phyloP scores from a whole-genome alignment of 2,888 invertebrate genomes.

The Ommatoiulus sabulosus region DNA sequence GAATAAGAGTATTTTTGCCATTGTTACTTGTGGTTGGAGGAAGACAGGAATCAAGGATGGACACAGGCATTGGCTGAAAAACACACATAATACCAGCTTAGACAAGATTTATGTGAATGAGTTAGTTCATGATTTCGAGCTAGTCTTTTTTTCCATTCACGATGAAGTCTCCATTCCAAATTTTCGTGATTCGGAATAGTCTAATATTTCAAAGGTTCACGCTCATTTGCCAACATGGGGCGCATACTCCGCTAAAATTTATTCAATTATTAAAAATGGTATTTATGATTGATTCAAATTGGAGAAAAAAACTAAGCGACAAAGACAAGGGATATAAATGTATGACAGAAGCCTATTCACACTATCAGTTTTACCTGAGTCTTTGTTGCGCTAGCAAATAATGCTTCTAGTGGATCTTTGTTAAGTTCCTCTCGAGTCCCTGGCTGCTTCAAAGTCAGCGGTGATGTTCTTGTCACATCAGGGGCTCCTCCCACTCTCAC shows the following conservation, averaged over 20 bases:
- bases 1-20: neutral
- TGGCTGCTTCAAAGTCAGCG: constrained; percentile 1
- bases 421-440: constrained; percentile 56
- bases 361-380: neutral
- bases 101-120: neutral
- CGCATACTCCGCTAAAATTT: neutral
- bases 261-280: neutral
- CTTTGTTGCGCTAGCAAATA: constrained; percentile 61
- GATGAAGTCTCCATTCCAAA: no score
- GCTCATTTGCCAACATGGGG: neutral
- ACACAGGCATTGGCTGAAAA: constrained; percentile 9
- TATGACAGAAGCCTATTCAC: neutral
- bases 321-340: neutral
- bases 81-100: constrained; percentile 6
- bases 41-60: neutral
- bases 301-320: neutral
- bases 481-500: constrained; percentile 58
- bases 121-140: neutral
- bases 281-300: neutral
- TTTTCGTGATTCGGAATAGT: no score
- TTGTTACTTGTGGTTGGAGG: constrained; percentile 9
- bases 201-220: neutral
- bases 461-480: constrained; percentile 57
- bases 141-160: neutral
- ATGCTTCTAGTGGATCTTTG: constrained; percentile 60